Evolutionary conservation across 2,888 invertebrate genomes (phyloP), one percentile per base, ranked within the genome.

Genomic region (Cryptocephalus primarius): DNA sequence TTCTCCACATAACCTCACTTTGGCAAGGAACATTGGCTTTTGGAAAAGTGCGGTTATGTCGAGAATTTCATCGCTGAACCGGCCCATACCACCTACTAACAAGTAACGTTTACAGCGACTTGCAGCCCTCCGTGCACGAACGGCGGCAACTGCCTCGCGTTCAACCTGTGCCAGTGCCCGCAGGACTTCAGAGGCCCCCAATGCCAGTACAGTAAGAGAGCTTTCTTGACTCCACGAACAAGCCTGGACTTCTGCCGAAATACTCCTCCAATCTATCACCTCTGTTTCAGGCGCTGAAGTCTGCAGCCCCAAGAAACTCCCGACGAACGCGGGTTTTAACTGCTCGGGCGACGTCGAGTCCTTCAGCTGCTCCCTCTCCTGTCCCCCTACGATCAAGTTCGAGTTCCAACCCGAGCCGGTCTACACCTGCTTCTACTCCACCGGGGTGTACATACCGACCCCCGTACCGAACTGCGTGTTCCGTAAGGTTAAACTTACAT

Each of bases 121-220:
- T 86, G 86, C 55, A 66, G 73, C 44, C 88, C 88, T 0, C 75
- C 82, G 0, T 93, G 92, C 61, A 64, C 75, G 49, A 88, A 92
- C 62, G 88, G 85, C 0, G 92, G 92, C 0, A 75, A 77, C n/a
- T 93, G 92, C 63, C 70, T 88, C 0, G 75, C 84, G 0, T 76
- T 81, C 9, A 84, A 90, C 61, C 74, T 78, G 2, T 93, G 92
- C 56, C 82, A 85, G 55, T 93, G 92, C 62, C 80, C 87, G 0
- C 73, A 77, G 52, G 77, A 78, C 2, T 85, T 74, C 58, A 75
- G 79, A 50, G 86, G 86, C n/a, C 74, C 80, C 0, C 79, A 80
- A 59, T 87, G 85, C 59, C 84, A 86, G 69, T 85, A 82, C 59
- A 60, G 78, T 78, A 65, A 73, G 74, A 64, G 12, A 36, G n/a